Percentiles rank a stretch among this genome's conserved stretches.
Conservation (phyloP, 1,140 invertebrate genomes). For the Heliconius congener region DNA sequence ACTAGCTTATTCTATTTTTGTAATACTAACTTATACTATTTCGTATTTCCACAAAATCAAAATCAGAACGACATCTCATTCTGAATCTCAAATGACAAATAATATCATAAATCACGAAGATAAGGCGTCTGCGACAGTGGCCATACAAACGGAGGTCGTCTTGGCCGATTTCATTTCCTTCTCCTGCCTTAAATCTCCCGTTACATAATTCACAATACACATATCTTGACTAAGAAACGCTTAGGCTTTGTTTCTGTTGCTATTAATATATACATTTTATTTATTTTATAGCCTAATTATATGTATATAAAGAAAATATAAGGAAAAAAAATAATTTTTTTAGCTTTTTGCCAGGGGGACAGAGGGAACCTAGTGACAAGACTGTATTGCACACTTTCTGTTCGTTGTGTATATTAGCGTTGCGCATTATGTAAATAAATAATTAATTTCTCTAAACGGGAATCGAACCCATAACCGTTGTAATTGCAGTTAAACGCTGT, state of each 20-base stretch:
- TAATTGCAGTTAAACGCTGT: no score
- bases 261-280: not conserved
- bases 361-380: no score
- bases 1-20: no score
- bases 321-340: no score
- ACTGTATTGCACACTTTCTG: no score
- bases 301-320: no score
- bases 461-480: no score
- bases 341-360: no score
- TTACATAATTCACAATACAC: not conserved
- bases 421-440: no score
- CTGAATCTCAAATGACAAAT: slow-evolving; percentile 6
- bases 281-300: not conserved
- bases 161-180: slow-evolving; percentile 13
- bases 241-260: not conserved
- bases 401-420: no score
- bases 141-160: not conserved
- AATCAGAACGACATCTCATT: slow-evolving; percentile 1
- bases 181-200: not conserved
- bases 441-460: no score
- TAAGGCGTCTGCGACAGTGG: slow-evolving; percentile 1
- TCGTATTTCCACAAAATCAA: not conserved
- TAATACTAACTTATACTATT: not conserved
- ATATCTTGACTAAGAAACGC: not conserved
- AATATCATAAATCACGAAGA: slow-evolving; percentile 1